These are phyloP conservation scores for Miltochrista miniata DNA, from an alignment of 2,888 invertebrate genomes.

Conservation along the genomic window DNA sequence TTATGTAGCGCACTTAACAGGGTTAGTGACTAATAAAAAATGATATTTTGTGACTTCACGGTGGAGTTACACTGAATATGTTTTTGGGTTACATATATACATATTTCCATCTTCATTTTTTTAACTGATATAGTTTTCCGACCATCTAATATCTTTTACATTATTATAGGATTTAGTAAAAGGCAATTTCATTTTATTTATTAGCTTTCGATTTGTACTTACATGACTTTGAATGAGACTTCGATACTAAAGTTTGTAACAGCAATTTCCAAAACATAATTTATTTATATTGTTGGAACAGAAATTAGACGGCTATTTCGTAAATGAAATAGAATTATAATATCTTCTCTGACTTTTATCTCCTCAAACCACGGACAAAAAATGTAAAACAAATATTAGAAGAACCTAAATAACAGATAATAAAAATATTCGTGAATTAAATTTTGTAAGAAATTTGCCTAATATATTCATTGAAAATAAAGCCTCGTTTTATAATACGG, in stretches of 20 bases:
- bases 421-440: constrained; percentile 33
- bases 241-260: not conserved
- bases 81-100: too few species aligned
- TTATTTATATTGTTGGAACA: constrained; percentile 1
- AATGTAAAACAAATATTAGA: constrained; percentile 11
- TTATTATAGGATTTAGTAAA: constrained; percentile 7
- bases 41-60: not conserved
- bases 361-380: not conserved
- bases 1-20: not conserved
- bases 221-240: not conserved
- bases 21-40: not conserved
- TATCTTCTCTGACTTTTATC: not conserved
- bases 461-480: constrained; percentile 46
- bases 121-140: too few species aligned
- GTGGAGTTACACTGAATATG: too few species aligned
- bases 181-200: constrained; percentile 16
- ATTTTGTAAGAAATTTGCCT: constrained; percentile 40
- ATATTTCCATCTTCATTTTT: too few species aligned
- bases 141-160: not conserved
- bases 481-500: constrained; percentile 47
- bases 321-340: constrained; percentile 3
- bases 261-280: not conserved
- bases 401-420: constrained; percentile 25
- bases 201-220: constrained; percentile 9
- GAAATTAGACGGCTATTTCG: not conserved